Evolutionary conservation across 2,888 invertebrate species (phyloP).

Genomic region (Pegoplata infirma): DNA sequence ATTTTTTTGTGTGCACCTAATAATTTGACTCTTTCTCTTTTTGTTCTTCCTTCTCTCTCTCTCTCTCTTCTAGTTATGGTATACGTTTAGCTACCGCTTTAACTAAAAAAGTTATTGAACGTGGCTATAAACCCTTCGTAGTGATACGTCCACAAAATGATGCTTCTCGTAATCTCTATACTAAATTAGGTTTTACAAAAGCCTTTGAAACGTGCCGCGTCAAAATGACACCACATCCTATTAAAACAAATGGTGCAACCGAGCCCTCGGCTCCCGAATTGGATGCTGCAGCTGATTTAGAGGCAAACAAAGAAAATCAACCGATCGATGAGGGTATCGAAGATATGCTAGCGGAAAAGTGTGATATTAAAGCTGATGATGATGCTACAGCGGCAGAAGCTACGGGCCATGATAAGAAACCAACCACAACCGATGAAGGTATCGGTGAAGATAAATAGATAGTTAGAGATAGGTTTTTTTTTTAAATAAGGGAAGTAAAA

Average conservation of each 20-base stretch:
- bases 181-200: slow-evolving; percentile 89
- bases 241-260: slow-evolving; percentile 66
- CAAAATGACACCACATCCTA: slow-evolving; percentile 82
- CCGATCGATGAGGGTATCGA: slow-evolving; percentile 76
- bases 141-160: slow-evolving; percentile 93
- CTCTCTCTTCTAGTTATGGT: slow-evolving; percentile 82
- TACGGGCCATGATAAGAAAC: slow-evolving; percentile 66
- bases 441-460: slow-evolving; percentile 76
- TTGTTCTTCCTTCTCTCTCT: no score
- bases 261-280: slow-evolving; percentile 57
- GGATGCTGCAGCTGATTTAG: slow-evolving; percentile 55
- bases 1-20: no score
- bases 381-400: slow-evolving; percentile 42
- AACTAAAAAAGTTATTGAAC: slow-evolving; percentile 83
- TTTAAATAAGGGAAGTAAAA: slow-evolving; percentile 28
- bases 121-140: slow-evolving; percentile 91
- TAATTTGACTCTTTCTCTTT: no score
- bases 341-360: slow-evolving; percentile 78
- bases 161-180: slow-evolving; percentile 90
- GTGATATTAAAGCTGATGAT: slow-evolving; percentile 76
- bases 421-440: slow-evolving; percentile 75
- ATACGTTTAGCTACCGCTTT: slow-evolving; percentile 85
- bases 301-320: slow-evolving; percentile 70
- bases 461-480: slow-evolving; percentile 25
- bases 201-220: slow-evolving; percentile 89